Percentiles rank a stretch among this genome's conserved stretches.
Evolutionary conservation across 2,888 invertebrate genomes (phyloP).

Genomic region (Heliconius ismenius): DNA sequence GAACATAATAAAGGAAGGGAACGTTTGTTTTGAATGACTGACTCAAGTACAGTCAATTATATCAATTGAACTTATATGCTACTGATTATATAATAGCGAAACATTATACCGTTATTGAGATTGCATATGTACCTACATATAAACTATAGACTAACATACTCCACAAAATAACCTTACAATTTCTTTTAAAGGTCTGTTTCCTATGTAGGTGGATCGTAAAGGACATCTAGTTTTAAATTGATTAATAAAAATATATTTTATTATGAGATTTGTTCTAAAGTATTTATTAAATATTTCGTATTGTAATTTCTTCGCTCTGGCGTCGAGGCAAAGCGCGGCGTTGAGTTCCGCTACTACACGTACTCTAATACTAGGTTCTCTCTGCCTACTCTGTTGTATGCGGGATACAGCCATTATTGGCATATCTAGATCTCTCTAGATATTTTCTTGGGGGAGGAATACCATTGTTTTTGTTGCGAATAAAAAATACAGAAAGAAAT

Average conservation of each 20-base stretch:
- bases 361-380: neutral
- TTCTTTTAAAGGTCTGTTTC: neutral
- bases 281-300: too few species aligned
- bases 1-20: neutral
- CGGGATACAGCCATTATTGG: too few species aligned
- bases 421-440: too few species aligned
- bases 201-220: slow-evolving; percentile 10
- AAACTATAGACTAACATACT: neutral
- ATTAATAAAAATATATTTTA: neutral
- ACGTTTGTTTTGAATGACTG: neutral
- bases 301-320: too few species aligned
- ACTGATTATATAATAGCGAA: slow-evolving; percentile 19
- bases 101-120: slow-evolving; percentile 10
- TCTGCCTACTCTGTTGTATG: neutral
- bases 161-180: slow-evolving; percentile 13
- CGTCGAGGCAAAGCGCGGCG: too few species aligned
- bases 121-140: neutral
- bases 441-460: too few species aligned
- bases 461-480: neutral
- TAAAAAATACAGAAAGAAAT: neutral
- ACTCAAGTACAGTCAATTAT: neutral
- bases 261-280: neutral
- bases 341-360: too few species aligned
- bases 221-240: slow-evolving; percentile 7
- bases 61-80: slow-evolving; percentile 14